phyloP scores from a whole-genome alignment of 2,888 invertebrate genomes.

The Anthophora plumipes region DNA sequence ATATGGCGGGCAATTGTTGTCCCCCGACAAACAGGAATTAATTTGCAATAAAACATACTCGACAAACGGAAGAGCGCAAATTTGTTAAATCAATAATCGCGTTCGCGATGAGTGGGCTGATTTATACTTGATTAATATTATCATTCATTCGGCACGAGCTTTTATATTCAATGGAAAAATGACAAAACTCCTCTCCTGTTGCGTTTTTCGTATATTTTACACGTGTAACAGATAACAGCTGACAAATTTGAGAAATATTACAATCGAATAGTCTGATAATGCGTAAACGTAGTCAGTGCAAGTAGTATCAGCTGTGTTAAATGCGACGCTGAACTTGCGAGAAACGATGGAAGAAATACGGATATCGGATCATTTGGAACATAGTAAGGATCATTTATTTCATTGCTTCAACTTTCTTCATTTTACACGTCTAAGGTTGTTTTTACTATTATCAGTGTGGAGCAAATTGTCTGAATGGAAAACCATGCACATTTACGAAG shows the following conservation, averaged over 20 bases:
- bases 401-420: too few relatives aligned
- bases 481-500: too few relatives aligned
- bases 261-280: background rate
- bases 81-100: conserved; percentile 52
- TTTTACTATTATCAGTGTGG: too few relatives aligned
- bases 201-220: background rate
- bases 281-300: too few relatives aligned
- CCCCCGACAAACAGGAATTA: conserved; percentile 53
- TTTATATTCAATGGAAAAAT: conserved; percentile 5
- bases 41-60: conserved; percentile 48
- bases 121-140: conserved; percentile 43
- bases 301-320: too few relatives aligned
- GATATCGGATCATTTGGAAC: too few relatives aligned
- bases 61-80: conserved; percentile 29
- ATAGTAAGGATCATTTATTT: too few relatives aligned
- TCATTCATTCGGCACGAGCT: background rate
- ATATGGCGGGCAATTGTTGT: conserved; percentile 45
- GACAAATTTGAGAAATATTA: background rate
- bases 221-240: background rate
- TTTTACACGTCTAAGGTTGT: too few relatives aligned
- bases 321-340: too few relatives aligned
- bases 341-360: too few relatives aligned
- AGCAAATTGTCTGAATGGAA: too few relatives aligned
- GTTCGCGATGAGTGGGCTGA: background rate
- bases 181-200: background rate